phyloP scores from a whole-genome alignment of 2,888 invertebrate genomes.

The Rotaria macrura region DNA sequence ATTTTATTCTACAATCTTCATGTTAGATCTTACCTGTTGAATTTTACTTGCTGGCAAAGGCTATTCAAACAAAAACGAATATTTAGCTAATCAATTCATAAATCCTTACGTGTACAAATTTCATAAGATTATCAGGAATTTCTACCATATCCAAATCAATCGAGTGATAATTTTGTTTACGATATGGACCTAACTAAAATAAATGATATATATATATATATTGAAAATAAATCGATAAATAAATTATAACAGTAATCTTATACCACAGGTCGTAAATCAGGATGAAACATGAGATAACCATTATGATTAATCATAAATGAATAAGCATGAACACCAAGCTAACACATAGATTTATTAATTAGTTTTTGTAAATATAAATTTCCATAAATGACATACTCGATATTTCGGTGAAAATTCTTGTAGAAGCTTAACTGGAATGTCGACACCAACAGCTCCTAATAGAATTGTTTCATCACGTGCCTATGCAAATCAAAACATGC shows the following conservation, averaged over 20 bases:
- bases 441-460: constrained; percentile 32
- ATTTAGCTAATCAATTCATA: neutral
- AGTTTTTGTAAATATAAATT: neutral
- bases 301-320: constrained; percentile 31
- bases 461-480: constrained; percentile 1
- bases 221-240: neutral
- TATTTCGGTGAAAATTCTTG: constrained; percentile 30
- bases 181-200: constrained; percentile 12
- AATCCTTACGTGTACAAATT: neutral
- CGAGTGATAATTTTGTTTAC: constrained; percentile 7
- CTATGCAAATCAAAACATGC: too few relatives aligned
- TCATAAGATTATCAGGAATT: neutral
- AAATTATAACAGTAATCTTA: neutral
- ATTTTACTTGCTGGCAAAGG: neutral
- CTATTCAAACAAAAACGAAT: neutral
- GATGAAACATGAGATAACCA: constrained; percentile 34
- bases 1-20: too few relatives aligned
- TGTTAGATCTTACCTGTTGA: neutral
- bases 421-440: constrained; percentile 29
- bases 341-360: too few relatives aligned
- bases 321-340: constrained; percentile 31
- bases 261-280: constrained; percentile 22
- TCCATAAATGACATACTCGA: neutral
- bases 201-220: too few relatives aligned
- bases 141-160: constrained; percentile 17